A percentile compares a stretch with the other conserved stretches of the same genome.
phyloP scores from a whole-genome alignment of 2,888 invertebrate species.

The Lithodes maja region DNA sequence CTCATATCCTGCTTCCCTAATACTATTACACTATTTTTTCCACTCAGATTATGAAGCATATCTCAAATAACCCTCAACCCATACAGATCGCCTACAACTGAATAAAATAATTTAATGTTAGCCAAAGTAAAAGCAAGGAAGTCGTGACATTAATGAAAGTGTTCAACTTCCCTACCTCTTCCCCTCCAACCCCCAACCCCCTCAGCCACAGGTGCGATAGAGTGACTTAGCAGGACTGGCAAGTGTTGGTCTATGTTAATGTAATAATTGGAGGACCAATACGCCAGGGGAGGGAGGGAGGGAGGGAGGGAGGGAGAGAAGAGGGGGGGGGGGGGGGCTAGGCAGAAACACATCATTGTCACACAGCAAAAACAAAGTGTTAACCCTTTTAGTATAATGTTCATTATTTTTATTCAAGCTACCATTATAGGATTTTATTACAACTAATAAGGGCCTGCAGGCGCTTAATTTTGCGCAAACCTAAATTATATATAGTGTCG shows the following conservation, averaged over 20 bases:
- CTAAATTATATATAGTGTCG: too few relatives aligned
- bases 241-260: slow-evolving; percentile 38
- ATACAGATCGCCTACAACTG: neutral
- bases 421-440: too few relatives aligned
- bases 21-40: too few relatives aligned
- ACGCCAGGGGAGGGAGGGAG: neutral
- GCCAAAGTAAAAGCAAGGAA: neutral
- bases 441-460: too few relatives aligned
- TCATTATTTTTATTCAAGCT: too few relatives aligned
- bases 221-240: neutral
- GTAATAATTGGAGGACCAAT: slow-evolving; percentile 34
- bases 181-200: neutral
- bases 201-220: neutral
- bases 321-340: neutral
- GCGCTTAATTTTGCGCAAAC: too few relatives aligned
- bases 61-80: neutral
- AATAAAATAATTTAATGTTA: neutral
- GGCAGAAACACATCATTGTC: neutral
- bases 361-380: too few relatives aligned
- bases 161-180: neutral
- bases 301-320: neutral
- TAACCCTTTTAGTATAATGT: too few relatives aligned
- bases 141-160: neutral
- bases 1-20: too few relatives aligned
- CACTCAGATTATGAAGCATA: neutral